Base-by-base conservation (phyloP, 2,797 vertebrate genomes). In the Syndactyla subalaris region DNA sequence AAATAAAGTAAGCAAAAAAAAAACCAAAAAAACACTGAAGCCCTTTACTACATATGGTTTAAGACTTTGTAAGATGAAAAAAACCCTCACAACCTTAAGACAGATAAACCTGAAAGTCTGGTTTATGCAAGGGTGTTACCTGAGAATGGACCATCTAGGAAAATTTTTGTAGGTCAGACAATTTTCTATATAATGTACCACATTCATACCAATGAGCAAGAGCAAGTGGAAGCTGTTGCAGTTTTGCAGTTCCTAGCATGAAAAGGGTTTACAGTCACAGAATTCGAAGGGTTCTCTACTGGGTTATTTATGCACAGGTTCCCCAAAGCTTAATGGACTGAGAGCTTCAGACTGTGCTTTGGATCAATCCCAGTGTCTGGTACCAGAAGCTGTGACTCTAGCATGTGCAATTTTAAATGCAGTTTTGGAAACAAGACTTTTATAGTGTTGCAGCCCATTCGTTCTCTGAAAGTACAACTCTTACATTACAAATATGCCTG, bases 11-110 rank as follows among this genome's bases (percentile, higher is more conserved):
- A 55, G 54, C 6, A 43, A 10, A n/a, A 62, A 62, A 46, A 27
- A 0, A 1, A 6, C 14, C 12, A 21, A 27, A 29, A 45, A 58
- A 27, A 29, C 32, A 24, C 0, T 27, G 21, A 81, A 34, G 23
- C 54, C 14, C 3, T 88, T 8, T 59, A 29, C 32, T 38, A 54
- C 30, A 45, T 20, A 29, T 16, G 1, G 6, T 48, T 85, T 87
- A 77, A 66, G 39, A 49, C 15, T 39, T 76, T 29, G 4, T 48
- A 74, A 79, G 36, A 58, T 51, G 49, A 58, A 73, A 66, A 55
- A 61, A 62, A 12, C 5, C 14, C 2, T 9, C 4, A 15, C 14
- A 45, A 19, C 7, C 6, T 9, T 66, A 36, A 46, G 15, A 39
- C 38, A 65, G 22, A 38, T 61, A 36, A 62, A 79, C 14, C 18